Base-by-base conservation (phyloP, 2,113 vertebrate genomes). In the Hirundichthys speculiger region DNA sequence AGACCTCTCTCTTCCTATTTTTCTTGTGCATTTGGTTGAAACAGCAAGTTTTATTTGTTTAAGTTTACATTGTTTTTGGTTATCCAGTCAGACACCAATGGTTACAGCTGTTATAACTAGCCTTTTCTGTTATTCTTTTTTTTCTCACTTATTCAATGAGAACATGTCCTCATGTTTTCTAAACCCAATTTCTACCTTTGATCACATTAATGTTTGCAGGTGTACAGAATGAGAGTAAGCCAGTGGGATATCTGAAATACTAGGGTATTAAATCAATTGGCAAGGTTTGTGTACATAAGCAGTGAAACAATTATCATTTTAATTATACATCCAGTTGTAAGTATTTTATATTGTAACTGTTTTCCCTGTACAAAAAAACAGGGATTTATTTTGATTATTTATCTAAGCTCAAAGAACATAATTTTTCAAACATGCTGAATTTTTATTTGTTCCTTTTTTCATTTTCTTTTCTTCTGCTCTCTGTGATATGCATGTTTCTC, bases 101-200 rank as follows among this genome's bases (percentile, higher is more conserved):
- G 13, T 41, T 3, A 19, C 43, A 45, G 43, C 7, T n/a, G 3
- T 45, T 16, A 18, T 45, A 45, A 9, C 8, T 10, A 16, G 2
- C 6, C 43, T 19, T 45, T 45, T 19, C 43, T 34, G 30, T 34
- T 34, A 27, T 34, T 34, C 11, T 34, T 34, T 34, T 34, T 34
- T 34, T 10, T 10, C 30, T 34, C 30, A 34, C 30, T 34, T 9
- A 39, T 82, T 84, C 72, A 71, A 52, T 73, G 62, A 0, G 18
- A 78, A n/a, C n/a, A n/a, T n/a, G n/a, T n/a, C 54, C 42, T 43
- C 46, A 34, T 18, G 39, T 43, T 75, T 47, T 25, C 20, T 49
- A 61, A 69, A 1, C 3, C 4, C 12, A 7, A 22, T 6, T 69
- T 69, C 54, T 48, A 40, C 14, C 3, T 40, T 13, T 8, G 51